These are phyloP conservation scores for Hybos culiciformis DNA, from an alignment of 2,888 invertebrate genomes.

Conservation along the genomic window DNA sequence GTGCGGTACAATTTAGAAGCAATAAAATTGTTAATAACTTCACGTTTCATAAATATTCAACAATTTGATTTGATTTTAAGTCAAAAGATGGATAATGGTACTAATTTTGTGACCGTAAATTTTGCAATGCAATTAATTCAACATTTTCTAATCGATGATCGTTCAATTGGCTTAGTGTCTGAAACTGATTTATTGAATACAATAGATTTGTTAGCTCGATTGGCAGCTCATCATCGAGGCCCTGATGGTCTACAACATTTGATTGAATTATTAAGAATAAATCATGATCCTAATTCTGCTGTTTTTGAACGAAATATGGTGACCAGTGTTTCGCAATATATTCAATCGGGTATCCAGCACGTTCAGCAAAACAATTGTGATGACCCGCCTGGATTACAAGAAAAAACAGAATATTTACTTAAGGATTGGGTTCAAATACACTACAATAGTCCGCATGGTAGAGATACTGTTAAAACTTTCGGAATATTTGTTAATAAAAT, in stretches of 20 bases:
- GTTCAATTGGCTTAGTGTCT: slow-evolving; percentile 58
- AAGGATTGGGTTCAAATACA: slow-evolving; percentile 93
- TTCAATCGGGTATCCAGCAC: slow-evolving; percentile 59
- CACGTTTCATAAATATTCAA: slow-evolving; percentile 67
- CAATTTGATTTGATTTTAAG: slow-evolving; percentile 74
- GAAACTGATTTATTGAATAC: slow-evolving; percentile 80
- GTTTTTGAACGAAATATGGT: slow-evolving; percentile 63
- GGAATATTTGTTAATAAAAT: slow-evolving; percentile 90
- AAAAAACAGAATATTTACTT: slow-evolving; percentile 86
- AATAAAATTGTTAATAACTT: slow-evolving; percentile 73
- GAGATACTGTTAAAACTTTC: slow-evolving; percentile 83
- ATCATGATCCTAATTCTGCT: slow-evolving; percentile 56
- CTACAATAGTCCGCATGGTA: slow-evolving; percentile 59
- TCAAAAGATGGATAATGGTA: slow-evolving; percentile 75
- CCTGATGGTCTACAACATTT: slow-evolving; percentile 72
- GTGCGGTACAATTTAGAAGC: slow-evolving; percentile 83
- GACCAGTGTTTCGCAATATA: slow-evolving; percentile 76
- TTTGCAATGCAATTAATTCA: slow-evolving; percentile 88
- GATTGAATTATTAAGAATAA: slow-evolving; percentile 64
- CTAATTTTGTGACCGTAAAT: slow-evolving; percentile 63
- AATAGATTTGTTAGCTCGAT: slow-evolving; percentile 66
- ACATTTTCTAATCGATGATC: slow-evolving; percentile 72
- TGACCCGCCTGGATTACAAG: slow-evolving; percentile 86
- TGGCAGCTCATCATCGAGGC: slow-evolving; percentile 60
- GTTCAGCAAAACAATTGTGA: slow-evolving; percentile 63